Conservation (phyloP, 2,113 vertebrate species). For the Phodopus roborovskii region DNA sequence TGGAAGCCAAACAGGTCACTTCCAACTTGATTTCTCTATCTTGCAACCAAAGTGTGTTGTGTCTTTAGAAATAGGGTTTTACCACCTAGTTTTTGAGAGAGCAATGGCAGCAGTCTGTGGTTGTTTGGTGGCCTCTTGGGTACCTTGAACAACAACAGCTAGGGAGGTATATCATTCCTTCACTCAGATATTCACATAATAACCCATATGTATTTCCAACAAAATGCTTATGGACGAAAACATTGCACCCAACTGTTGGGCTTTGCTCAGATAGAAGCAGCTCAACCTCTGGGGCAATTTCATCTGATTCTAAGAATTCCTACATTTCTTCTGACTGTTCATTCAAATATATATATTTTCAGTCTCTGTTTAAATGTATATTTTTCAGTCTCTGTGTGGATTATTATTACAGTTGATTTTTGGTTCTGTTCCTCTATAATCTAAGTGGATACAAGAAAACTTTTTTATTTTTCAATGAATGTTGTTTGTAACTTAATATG, state of each 20-base stretch:
- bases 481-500: neutral
- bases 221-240: too few relatives aligned
- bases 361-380: too few relatives aligned
- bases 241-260: too few relatives aligned
- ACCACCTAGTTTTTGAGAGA: neutral
- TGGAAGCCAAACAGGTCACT: neutral
- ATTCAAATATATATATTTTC: too few relatives aligned
- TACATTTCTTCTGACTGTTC: neutral
- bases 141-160: neutral
- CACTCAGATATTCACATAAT: neutral
- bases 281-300: neutral
- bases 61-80: neutral
- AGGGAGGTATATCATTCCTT: neutral
- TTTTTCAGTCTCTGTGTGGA: neutral
- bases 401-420: neutral
- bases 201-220: too few relatives aligned
- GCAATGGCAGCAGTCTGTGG: too few relatives aligned
- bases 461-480: neutral
- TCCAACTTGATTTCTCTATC: neutral
- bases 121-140: neutral
- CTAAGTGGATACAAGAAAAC: neutral
- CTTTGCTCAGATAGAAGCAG: too few relatives aligned
- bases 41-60: neutral
- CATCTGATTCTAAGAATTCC: neutral
- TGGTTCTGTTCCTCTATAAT: neutral